A percentile compares a stretch with the other conserved stretches of the same genome.
Conservation (phyloP, 2,113 vertebrate genomes). For the Gobio gobio region DNA sequence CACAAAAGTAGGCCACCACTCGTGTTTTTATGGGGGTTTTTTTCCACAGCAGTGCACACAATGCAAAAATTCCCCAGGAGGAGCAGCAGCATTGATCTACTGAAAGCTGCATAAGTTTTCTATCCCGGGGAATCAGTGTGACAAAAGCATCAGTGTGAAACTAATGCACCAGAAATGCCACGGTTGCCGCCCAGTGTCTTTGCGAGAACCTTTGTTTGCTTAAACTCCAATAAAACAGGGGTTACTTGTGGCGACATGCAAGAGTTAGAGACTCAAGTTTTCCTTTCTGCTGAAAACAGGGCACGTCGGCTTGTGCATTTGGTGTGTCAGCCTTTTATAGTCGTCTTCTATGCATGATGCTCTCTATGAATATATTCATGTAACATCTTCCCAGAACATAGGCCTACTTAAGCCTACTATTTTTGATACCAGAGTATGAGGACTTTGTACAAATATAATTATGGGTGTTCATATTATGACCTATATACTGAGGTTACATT, state of each 20-base stretch:
- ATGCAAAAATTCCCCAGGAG: slow-evolving; percentile 59
- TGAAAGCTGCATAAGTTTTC: slow-evolving; percentile 62
- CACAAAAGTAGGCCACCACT: slow-evolving; percentile 63
- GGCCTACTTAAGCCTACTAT: slow-evolving; percentile 8
- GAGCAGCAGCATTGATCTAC: slow-evolving; percentile 61
- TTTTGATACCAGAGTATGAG: neutral
- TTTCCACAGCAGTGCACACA: slow-evolving; percentile 49
- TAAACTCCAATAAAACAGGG: slow-evolving; percentile 59
- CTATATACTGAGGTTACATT: neutral
- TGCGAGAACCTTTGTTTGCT: slow-evolving; percentile 56
- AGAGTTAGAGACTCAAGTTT: slow-evolving; percentile 14
- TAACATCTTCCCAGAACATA: slow-evolving; percentile 5
- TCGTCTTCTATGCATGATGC: neutral
- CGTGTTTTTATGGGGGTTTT: slow-evolving; percentile 7
- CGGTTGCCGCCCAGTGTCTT: slow-evolving; percentile 54
- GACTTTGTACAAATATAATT: neutral
- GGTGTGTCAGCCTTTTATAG: slow-evolving; percentile 32
- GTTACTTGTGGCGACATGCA: slow-evolving; percentile 66
- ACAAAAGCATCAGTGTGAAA: slow-evolving; percentile 64
- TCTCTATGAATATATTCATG: slow-evolving; percentile 32
- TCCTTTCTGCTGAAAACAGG: slow-evolving; percentile 39
- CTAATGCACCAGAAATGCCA: slow-evolving; percentile 67
- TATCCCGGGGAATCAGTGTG: slow-evolving; percentile 60
- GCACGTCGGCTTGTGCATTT: slow-evolving; percentile 10
- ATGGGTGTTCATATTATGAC: neutral